Evolutionary conservation across 2,888 invertebrate genomes (phyloP).

Genomic region (Opisthograptis luteolata): DNA sequence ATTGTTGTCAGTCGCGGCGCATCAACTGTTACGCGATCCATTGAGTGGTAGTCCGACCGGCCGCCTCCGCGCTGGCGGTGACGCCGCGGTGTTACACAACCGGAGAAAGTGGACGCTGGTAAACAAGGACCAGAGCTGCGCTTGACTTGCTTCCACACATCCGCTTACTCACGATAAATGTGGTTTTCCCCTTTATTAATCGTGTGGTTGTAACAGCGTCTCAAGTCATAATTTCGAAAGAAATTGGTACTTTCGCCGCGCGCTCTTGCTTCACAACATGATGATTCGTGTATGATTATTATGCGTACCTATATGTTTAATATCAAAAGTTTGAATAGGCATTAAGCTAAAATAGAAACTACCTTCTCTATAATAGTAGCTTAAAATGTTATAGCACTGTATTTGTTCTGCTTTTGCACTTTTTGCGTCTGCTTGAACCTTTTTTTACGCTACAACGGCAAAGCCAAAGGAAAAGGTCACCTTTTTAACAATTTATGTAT

Average conservation of each 20-base stretch:
- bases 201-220: constrained; percentile 23
- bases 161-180: constrained; percentile 33
- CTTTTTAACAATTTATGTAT: too few species aligned
- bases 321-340: too few species aligned
- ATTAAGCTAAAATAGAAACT: too few species aligned
- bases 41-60: not conserved
- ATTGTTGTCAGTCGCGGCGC: constrained; percentile 13
- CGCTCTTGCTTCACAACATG: too few species aligned
- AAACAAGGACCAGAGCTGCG: constrained; percentile 34
- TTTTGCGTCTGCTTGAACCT: too few species aligned
- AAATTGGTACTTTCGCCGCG: not conserved
- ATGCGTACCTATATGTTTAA: too few species aligned
- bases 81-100: constrained; percentile 25
- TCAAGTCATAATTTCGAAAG: not conserved
- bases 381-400: too few species aligned
- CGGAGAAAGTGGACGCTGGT: constrained; percentile 45
- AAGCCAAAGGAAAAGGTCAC: too few species aligned
- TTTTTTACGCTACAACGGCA: too few species aligned
- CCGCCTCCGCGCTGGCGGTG: constrained; percentile 8
- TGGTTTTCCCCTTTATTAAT: constrained; percentile 26
- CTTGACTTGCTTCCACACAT: constrained; percentile 20
- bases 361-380: too few species aligned
- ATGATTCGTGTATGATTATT: too few species aligned
- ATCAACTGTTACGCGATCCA: constrained; percentile 20
- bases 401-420: too few species aligned